These are phyloP conservation scores for Sebastes elongatus DNA, from an alignment of 2,797 vertebrate species.

Conservation along the genomic window DNA sequence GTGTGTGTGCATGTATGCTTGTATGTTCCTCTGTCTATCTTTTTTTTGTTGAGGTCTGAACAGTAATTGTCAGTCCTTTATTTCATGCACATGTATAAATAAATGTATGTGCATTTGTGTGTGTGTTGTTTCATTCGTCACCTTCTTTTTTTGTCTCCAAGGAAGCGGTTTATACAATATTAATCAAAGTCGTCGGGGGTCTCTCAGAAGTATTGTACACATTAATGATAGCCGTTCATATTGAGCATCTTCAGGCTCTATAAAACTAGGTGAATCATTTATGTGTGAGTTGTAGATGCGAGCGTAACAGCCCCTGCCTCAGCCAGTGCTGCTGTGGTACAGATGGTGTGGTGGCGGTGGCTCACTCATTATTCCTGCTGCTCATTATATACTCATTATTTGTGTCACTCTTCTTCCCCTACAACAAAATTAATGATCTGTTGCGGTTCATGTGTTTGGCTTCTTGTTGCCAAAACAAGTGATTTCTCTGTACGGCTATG, in stretches of 20 bases:
- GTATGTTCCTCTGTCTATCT: background rate
- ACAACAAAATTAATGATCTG: slow-evolving; percentile 45
- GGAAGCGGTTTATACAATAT: slow-evolving; percentile 42
- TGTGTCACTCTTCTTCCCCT: slow-evolving; percentile 42
- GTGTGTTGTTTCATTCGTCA: slow-evolving; percentile 1
- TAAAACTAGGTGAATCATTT: slow-evolving; percentile 41
- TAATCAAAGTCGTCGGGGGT: slow-evolving; percentile 50
- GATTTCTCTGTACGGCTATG: background rate
- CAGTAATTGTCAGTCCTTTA: slow-evolving; percentile 6
- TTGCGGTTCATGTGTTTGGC: slow-evolving; percentile 15
- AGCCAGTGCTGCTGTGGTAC: slow-evolving; percentile 19
- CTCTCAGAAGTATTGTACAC: slow-evolving; percentile 44
- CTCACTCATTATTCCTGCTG: slow-evolving; percentile 50
- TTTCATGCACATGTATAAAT: background rate
- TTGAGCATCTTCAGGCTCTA: slow-evolving; percentile 30
- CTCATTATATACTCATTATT: slow-evolving; percentile 66
- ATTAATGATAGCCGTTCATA: slow-evolving; percentile 48
- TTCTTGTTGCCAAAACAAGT: slow-evolving; percentile 11
- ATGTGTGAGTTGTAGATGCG: slow-evolving; percentile 28
- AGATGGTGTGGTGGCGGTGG: slow-evolving; percentile 37
- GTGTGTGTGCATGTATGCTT: slow-evolving; percentile 7
- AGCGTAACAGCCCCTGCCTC: slow-evolving; percentile 12
- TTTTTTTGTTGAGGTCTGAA: background rate
- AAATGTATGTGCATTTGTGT: background rate
- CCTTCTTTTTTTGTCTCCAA: slow-evolving; percentile 4